These are phyloP conservation scores for Cerastis rubricosa DNA, from an alignment of 2,888 invertebrate species.

Conservation along the genomic window DNA sequence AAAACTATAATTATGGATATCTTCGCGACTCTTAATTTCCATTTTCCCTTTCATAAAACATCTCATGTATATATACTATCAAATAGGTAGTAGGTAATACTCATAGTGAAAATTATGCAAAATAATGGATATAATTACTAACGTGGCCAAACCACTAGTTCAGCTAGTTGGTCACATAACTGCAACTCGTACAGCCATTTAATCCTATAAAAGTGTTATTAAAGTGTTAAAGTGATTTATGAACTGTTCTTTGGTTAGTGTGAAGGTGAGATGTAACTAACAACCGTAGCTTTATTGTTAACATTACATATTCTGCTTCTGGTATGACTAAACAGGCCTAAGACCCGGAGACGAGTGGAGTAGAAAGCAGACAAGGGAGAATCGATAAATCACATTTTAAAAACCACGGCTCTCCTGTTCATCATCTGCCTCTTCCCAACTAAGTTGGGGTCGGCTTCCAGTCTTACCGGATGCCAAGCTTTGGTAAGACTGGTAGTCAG, in stretches of 20 bases:
- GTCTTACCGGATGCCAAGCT: no score
- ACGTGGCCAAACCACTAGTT: neutral
- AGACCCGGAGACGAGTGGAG: neutral
- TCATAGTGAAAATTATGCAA: neutral
- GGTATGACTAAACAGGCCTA: neutral
- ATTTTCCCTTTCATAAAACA: neutral
- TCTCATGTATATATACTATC: neutral
- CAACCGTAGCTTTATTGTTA: neutral
- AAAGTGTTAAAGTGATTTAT: slow-evolving; percentile 19
- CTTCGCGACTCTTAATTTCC: neutral
- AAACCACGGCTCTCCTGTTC: neutral
- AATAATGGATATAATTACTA: neutral
- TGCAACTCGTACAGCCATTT: slow-evolving; percentile 12
- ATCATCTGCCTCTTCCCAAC: no score
- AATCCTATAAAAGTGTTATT: slow-evolving; percentile 3
- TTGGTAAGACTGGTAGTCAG: no score
- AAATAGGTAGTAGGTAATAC: neutral
- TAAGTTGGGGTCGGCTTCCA: no score
- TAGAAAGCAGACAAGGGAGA: neutral
- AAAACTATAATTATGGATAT: neutral
- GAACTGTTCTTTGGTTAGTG: neutral
- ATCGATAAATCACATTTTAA: neutral
- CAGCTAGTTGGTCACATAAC: neutral
- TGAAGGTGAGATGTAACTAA: slow-evolving; percentile 25
- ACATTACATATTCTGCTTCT: neutral